Conservation (phyloP, 2,797 vertebrate species). For the Mycteria americana region DNA sequence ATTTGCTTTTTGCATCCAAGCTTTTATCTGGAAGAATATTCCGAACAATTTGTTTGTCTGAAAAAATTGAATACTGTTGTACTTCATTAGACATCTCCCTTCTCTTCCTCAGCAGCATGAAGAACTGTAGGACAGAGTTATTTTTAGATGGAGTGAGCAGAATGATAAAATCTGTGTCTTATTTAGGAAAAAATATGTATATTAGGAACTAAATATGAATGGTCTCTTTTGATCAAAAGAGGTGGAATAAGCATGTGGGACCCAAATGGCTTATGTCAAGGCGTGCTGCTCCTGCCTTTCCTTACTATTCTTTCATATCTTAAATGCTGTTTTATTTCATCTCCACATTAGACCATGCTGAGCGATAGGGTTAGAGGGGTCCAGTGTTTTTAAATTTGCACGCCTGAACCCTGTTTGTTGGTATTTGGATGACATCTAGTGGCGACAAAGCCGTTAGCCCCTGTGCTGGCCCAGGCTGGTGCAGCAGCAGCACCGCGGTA, state of each 20-base stretch:
- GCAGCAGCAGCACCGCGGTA: neutral
- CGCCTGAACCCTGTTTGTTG: slow-evolving; percentile 18
- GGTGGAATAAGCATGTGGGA: neutral
- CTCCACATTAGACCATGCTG: slow-evolving; percentile 59
- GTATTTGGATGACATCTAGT: slow-evolving; percentile 79
- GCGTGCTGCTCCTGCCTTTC: slow-evolving; percentile 46
- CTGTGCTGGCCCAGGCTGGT: neutral
- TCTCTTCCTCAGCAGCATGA: neutral
- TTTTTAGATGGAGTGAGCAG: slow-evolving; percentile 9
- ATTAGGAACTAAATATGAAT: slow-evolving; percentile 12
- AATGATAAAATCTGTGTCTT: slow-evolving; percentile 4
- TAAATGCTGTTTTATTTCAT: slow-evolving; percentile 51
- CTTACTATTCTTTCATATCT: slow-evolving; percentile 63
- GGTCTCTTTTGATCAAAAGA: slow-evolving; percentile 1
- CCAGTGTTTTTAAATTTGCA: neutral
- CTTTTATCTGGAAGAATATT: neutral
- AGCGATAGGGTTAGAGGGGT: slow-evolving; percentile 62
- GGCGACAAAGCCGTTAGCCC: slow-evolving; percentile 26
- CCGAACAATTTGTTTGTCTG: neutral
- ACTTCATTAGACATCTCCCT: neutral
- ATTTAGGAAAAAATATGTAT: neutral
- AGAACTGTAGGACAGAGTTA: neutral
- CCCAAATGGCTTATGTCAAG: slow-evolving; percentile 13
- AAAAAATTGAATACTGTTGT: neutral
- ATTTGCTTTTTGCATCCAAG: neutral